Percentiles rank a stretch among this genome's conserved stretches.
Conservation (phyloP, 2,888 invertebrate genomes). For the Melangyna quadrimaculata region DNA sequence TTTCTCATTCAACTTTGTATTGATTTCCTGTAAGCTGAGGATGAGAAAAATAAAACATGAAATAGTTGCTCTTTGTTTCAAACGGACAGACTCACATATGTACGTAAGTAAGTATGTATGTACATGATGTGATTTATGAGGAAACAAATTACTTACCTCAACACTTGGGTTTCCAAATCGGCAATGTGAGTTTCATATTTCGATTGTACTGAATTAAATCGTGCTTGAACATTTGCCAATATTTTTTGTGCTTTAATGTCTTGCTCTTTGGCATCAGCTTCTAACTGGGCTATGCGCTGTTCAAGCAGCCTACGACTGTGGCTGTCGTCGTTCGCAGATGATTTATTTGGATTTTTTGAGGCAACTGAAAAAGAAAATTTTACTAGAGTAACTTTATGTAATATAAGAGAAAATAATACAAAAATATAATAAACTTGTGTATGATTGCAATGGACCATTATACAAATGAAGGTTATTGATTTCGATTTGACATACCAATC, state of each 20-base stretch:
- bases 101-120: too few relatives aligned
- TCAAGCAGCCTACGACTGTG: slow-evolving; percentile 83
- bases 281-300: slow-evolving; percentile 87
- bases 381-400: background rate
- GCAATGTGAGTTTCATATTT: slow-evolving; percentile 89
- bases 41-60: background rate
- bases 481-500: slow-evolving; percentile 82
- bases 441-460: background rate
- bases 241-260: slow-evolving; percentile 88
- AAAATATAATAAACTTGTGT: background rate
- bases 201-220: slow-evolving; percentile 88
- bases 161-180: slow-evolving; percentile 87
- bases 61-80: background rate
- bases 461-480: background rate
- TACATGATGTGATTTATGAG: slow-evolving; percentile 1
- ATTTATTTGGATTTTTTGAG: slow-evolving; percentile 82
- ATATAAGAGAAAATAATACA: background rate
- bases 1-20: slow-evolving; percentile 83
- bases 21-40: slow-evolving; percentile 81
- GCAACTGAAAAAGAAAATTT: slow-evolving; percentile 81
- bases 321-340: slow-evolving; percentile 73
- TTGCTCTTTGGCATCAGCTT: slow-evolving; percentile 87
- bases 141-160: slow-evolving; percentile 76
- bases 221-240: slow-evolving; percentile 87
- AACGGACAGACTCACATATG: background rate